Base-by-base conservation (phyloP, 2,113 vertebrate genomes). In the Aspiorhynchus laticeps region DNA sequence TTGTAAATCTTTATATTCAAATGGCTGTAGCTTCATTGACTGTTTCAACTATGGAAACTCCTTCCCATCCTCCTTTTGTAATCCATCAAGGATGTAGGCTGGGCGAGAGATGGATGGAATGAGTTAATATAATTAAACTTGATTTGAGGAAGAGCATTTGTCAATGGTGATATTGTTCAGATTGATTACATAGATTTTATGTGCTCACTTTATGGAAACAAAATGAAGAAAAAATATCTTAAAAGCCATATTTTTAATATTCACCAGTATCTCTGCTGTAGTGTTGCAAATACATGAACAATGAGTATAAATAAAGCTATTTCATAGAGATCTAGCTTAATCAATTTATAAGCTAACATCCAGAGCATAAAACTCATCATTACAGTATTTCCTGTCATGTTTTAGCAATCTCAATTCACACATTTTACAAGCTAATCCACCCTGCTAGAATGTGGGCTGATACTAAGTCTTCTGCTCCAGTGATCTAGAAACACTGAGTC, bases 391-490 rank as follows among this genome's bases (percentile, higher is more conserved):
- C 41, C 31, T 69, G 75, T 79, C 61, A 71, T 2, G 14, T 33
- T 5, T 33, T 78, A 51, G 17, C 48, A n/a, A 63, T 69, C 41
- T 53, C 28, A 67, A 38, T 36, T 53, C 24, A 85, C 15, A 59
- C 38, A 69, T 78, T 77, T 71, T 33, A 78, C 26, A 67, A 19
- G 28, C 61, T 43, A 48, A 36, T 86, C 61, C 78, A 28, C n/a
- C 28, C 74, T 77, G 75, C 26, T 61, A 67, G 38, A 85, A 43
- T 56, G 53, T 51, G 75, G 43, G 33, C 59, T 69, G 41, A 56
- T 80, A 71, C n/a, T 51, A 81, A 28, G 78, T 86, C 56, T 87
- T 89, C 77, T 88, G 73, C 73, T 87, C 87, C 84, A 87, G 77
- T 61, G 87, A 87, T 41, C 82, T 36, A 88, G 59, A 87, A 85